Evolutionary conservation across 1,140 invertebrate genomes (phyloP).

Genomic region (Anthonomus grandis): DNA sequence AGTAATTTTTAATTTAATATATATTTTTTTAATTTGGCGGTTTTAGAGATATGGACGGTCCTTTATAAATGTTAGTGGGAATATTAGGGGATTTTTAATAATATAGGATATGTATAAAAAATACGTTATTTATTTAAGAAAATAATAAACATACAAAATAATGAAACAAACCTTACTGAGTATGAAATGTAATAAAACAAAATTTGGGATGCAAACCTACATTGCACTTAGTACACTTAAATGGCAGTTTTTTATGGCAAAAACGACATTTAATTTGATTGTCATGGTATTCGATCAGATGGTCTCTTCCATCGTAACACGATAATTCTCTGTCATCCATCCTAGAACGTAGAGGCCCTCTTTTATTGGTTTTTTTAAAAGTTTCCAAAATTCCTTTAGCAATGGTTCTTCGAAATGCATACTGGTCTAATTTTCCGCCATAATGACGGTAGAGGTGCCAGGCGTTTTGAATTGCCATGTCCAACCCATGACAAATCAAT

Average conservation of each 20-base stretch:
- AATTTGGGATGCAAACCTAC: conserved; percentile 29
- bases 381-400: conserved; percentile 27
- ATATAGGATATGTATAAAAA: too few relatives aligned
- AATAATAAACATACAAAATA: too few relatives aligned
- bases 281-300: conserved; percentile 30
- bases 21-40: too few relatives aligned
- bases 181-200: conserved; percentile 30
- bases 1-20: too few relatives aligned
- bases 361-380: conserved; percentile 26
- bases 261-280: conserved; percentile 30
- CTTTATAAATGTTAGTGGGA: too few relatives aligned
- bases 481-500: conserved; percentile 37
- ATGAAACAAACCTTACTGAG: too few relatives aligned
- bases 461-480: conserved; percentile 42
- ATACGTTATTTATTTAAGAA: too few relatives aligned
- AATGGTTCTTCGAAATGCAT: conserved; percentile 34
- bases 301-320: conserved; percentile 30
- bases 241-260: conserved; percentile 32
- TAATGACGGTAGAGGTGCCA: conserved; percentile 38
- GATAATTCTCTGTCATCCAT: conserved; percentile 10
- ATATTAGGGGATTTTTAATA: too few relatives aligned
- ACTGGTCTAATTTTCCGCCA: conserved; percentile 31
- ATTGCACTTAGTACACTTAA: conserved; percentile 30
- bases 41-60: too few relatives aligned
- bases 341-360: conserved; percentile 9